Percentiles rank a stretch among this genome's conserved stretches.
phyloP scores from a whole-genome alignment of 2,113 vertebrate genomes.

The Xenus cinereus region DNA sequence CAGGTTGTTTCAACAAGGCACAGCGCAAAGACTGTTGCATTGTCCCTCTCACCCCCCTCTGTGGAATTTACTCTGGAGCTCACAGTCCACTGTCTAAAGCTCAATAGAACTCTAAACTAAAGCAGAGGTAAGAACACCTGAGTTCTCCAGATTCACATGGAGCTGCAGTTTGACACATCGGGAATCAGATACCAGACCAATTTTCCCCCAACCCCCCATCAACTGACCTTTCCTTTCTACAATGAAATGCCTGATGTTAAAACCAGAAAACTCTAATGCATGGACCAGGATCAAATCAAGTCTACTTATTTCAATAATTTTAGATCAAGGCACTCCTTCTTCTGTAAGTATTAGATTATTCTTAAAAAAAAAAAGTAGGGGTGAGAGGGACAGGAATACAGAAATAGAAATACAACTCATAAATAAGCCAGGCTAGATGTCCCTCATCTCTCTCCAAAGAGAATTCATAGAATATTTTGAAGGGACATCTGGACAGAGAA shows the following conservation, averaged over 20 bases:
- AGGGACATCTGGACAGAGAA: background rate
- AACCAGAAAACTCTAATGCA: background rate
- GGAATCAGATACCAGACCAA: background rate
- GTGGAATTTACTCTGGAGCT: background rate
- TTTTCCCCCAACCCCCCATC: background rate
- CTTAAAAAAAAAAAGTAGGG: background rate
- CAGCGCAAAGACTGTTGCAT: background rate
- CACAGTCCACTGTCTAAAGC: background rate
- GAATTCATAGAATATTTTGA: background rate
- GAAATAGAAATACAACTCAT: background rate
- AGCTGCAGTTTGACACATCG: rapidly evolving
- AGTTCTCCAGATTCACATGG: background rate
- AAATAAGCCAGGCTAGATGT: background rate
- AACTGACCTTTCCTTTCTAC: background rate
- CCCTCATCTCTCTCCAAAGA: background rate
- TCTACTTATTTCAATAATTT: background rate
- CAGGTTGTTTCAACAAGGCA: background rate
- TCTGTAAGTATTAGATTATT: background rate
- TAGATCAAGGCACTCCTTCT: background rate
- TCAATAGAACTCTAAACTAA: background rate
- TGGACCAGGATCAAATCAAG: background rate
- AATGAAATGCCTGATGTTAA: background rate
- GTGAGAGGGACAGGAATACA: background rate
- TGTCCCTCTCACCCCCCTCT: background rate
- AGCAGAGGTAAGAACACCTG: background rate